Base-by-base conservation (phyloP, 2,113 vertebrate species). In the Paratilapia polleni region DNA sequence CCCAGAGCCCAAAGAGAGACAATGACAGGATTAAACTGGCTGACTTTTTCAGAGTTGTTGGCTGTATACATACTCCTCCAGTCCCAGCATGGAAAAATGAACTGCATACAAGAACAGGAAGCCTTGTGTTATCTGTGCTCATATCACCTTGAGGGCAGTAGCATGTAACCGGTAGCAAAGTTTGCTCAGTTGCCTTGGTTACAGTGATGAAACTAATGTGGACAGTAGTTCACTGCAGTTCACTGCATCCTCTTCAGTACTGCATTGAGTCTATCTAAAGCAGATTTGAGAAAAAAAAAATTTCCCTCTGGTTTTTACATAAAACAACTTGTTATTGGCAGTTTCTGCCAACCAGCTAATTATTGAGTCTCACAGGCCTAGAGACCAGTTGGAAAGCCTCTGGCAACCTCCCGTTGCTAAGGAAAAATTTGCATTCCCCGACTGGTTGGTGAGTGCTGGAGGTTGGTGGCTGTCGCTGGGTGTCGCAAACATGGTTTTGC, bases 1-100 rank as follows among this genome's bases (percentile, higher is more conserved):
- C 47, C 47, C 47, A 73, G 47, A 73, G 68, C 68, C 47, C 68
- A 73, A 73, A 73, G 68, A 86, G 41, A 82, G 47, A 75, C 41
- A n/a, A 8, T 47, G 85, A 64, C 64, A 79, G 75, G 63, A 64
- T 52, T 75, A 73, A 73, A 73, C 26, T 28, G 47, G 43, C 66
- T 73, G 43, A 73, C 66, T 73, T 73, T 56, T 73, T 73, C 47
- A 31, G 47, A 73, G 66, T 73, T 52, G 66, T 47, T 54, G 66
- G 26, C 66, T 73, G 26, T 52, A 73, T 31, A 73, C 66, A 73
- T 14, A 20, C 26, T 73, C 66, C 66, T 54, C 11, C 26, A 73
- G 66, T 73, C 43, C 52, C 66, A 31, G 66, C 66, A 31, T 73
- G 66, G 41, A 73, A 73, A 54, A 54, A 54, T 73, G 17, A 52